Base-by-base conservation (phyloP, 2,113 vertebrate species). In the Muntiacus reevesi region DNA sequence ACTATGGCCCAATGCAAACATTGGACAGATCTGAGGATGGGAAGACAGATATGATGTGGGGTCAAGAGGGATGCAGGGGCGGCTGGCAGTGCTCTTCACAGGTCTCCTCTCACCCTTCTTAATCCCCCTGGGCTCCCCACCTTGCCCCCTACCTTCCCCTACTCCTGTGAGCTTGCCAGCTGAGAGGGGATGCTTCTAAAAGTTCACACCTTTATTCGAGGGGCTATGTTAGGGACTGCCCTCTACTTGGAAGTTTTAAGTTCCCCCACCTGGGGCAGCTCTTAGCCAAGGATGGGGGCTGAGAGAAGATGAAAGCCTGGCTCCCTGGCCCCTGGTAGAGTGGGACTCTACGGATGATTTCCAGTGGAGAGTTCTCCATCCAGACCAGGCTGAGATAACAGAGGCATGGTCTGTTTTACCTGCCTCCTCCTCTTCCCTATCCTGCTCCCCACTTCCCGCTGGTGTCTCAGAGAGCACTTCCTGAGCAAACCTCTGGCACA, bases 321-420 rank as follows among this genome's bases (percentile, higher is more conserved):
- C 5, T 47, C 19, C 76, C 16, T 50, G 12, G 27, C 17, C 6
- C 74, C 55, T 16, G 7, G 3, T 17, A 43, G 54, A 19, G 25
- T 52, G 15, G 25, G 50, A 83, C 59, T 57, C 43, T 23, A 36
- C 5, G 5, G 36, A 2, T 40, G 19, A 40, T 43, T 47, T 85
- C 23, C 21, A 3, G 36, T 57, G 57, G 6, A 57, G 12, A 54
- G n/a, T 3, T 6, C 67, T 7, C n/a, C 7, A 0, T 0, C 21
- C 25, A 16, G 79, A 52, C 43, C 67, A 43, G 57, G 17, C 79
- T 47, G 45, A 27, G 89, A 30, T 7, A 9, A 50, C 23, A 36
- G 2, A 23, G 50, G 64, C 14, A 28, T 21, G 36, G 54, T 45
- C 52, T 60, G 40, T 54, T 33, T 57, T 27, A 7, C 67, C 94